Percentiles rank a stretch among this genome's conserved stretches.
Conservation (phyloP, 2,113 vertebrate species). For the Ophiodon elongatus region DNA sequence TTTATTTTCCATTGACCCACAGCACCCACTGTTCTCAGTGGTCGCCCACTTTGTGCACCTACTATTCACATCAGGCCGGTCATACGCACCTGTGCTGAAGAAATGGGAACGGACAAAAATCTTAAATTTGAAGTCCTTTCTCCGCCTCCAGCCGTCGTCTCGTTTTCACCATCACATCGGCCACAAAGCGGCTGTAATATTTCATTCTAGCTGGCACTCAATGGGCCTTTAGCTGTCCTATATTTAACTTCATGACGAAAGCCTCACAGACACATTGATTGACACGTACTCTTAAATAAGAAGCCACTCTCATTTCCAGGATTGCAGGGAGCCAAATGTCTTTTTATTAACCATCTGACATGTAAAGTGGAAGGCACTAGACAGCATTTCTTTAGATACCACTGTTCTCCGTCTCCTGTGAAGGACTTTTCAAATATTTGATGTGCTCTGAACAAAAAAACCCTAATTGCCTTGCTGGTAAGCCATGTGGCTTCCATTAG, state of each 20-base stretch:
- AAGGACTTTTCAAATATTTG: slow-evolving; percentile 48
- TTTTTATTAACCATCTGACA: slow-evolving; percentile 38
- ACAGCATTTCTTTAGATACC: not conserved
- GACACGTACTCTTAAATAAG: slow-evolving; percentile 15
- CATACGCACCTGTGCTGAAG: slow-evolving; percentile 3
- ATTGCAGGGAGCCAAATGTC: slow-evolving; percentile 16
- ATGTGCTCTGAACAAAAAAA: slow-evolving; percentile 23
- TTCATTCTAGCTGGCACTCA: not conserved
- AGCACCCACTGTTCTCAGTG: not conserved
- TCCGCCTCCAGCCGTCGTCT: not conserved
- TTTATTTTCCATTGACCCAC: not conserved
- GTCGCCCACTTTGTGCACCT: not conserved
- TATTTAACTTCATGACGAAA: slow-evolving; percentile 25
- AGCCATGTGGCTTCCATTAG: slow-evolving; percentile 43
- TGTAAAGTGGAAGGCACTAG: not conserved
- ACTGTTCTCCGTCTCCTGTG: slow-evolving; percentile 3
- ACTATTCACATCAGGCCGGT: not conserved
- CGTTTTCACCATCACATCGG: not conserved
- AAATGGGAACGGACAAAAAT: not conserved
- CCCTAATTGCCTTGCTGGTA: slow-evolving; percentile 27
- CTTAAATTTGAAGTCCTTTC: not conserved
- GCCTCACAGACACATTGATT: slow-evolving; percentile 5
- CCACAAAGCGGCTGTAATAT: not conserved
- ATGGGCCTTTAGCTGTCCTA: slow-evolving; percentile 13
- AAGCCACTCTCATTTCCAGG: slow-evolving; percentile 8